Evolutionary conservation across 2,797 vertebrate species (phyloP).

Genomic region (Urophycis tenuis): DNA sequence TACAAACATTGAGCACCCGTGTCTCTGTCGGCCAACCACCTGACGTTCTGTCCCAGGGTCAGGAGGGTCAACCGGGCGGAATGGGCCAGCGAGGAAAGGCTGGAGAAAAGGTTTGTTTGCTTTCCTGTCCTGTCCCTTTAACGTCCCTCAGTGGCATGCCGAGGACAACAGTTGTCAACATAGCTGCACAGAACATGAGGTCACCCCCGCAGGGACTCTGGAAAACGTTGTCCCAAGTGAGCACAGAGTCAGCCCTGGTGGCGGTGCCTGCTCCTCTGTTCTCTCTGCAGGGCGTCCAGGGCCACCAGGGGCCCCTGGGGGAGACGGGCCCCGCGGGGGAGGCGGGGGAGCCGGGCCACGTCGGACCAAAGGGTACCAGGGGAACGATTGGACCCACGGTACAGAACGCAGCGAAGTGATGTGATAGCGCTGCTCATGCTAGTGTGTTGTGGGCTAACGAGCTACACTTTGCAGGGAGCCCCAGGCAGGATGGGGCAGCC

Average conservation of each 20-base stretch:
- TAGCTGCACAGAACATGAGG: slow-evolving; percentile 29
- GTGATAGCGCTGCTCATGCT: not conserved
- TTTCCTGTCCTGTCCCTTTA: not conserved
- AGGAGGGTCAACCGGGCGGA: slow-evolving; percentile 88
- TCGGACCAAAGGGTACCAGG: slow-evolving; percentile 87
- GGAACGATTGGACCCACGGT: slow-evolving; percentile 88
- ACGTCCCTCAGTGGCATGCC: no score
- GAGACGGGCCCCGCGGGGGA: slow-evolving; percentile 79
- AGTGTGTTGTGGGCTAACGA: not conserved
- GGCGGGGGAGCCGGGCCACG: slow-evolving; percentile 75
- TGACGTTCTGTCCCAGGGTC: slow-evolving; percentile 70
- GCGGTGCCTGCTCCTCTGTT: slow-evolving; percentile 27
- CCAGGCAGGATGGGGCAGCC: slow-evolving; percentile 86
- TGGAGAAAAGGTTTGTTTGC: slow-evolving; percentile 80
- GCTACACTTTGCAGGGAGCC: slow-evolving; percentile 71
- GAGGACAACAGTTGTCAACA: no score
- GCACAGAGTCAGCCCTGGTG: slow-evolving; percentile 2
- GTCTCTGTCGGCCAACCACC: slow-evolving; percentile 22
- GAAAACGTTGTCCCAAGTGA: not conserved
- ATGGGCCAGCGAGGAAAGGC: slow-evolving; percentile 83
- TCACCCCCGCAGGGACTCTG: slow-evolving; percentile 12
- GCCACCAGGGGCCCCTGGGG: slow-evolving; percentile 85
- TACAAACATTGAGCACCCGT: slow-evolving; percentile 21
- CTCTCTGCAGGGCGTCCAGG: slow-evolving; percentile 81
- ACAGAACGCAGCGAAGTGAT: slow-evolving; percentile 26